These are phyloP conservation scores for Cavia porcellus DNA, from an alignment of 2,113 vertebrate genomes.

Conservation along the genomic window DNA sequence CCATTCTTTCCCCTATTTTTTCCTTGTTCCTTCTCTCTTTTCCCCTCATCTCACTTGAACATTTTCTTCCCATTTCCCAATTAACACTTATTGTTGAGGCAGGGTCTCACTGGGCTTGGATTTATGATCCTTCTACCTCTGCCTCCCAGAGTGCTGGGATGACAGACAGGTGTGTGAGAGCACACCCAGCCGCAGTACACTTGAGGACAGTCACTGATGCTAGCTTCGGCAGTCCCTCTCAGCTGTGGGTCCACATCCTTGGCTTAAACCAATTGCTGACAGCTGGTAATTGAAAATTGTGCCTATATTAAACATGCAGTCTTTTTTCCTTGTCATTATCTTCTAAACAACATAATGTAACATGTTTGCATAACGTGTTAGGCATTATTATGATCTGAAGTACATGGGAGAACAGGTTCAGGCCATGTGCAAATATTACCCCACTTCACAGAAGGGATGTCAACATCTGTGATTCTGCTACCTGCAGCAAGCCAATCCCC, in stretches of 20 bases:
- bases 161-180: neutral
- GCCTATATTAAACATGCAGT: neutral
- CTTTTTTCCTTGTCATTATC: neutral
- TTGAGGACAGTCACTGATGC: conserved; percentile 18
- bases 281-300: neutral
- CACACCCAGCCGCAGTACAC: neutral
- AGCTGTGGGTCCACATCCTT: neutral
- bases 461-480: neutral
- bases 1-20: neutral
- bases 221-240: neutral
- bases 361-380: neutral
- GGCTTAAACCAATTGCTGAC: neutral
- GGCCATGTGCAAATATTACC: neutral
- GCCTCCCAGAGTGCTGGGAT: neutral
- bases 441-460: neutral
- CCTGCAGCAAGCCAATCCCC: neutral
- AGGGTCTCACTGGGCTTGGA: neutral
- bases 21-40: neutral
- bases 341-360: neutral
- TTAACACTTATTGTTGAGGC: neutral
- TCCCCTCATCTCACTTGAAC: neutral
- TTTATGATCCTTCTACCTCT: neutral
- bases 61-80: neutral
- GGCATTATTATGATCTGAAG: neutral
- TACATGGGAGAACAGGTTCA: neutral